Conservation (phyloP, 2,888 invertebrate genomes). For the Acanthacorydalis orientalis region DNA sequence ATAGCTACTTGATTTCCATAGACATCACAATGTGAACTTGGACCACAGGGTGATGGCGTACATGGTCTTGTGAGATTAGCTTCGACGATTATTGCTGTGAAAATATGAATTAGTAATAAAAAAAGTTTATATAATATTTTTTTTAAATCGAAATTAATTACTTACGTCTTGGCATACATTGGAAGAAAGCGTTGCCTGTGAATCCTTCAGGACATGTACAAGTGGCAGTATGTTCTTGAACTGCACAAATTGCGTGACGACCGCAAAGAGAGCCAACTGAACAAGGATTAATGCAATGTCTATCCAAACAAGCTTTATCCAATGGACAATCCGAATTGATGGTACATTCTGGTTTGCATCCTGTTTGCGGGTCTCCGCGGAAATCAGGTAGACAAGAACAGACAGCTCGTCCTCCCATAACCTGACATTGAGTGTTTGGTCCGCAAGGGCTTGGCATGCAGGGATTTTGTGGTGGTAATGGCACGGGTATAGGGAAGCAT, state of each 20-base stretch:
- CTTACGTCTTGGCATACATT: conserved; percentile 44
- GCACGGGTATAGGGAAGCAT: conserved; percentile 41
- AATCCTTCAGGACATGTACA: conserved; percentile 64
- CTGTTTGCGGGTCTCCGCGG: conserved; percentile 59
- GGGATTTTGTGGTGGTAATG: conserved; percentile 39
- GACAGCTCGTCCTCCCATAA: conserved; percentile 48
- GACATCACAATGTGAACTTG: conserved; percentile 46
- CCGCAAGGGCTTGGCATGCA: conserved; percentile 66
- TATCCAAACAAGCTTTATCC: conserved; percentile 57
- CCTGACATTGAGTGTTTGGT: conserved; percentile 58
- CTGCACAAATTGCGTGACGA: conserved; percentile 60
- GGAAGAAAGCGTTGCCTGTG: conserved; percentile 64
- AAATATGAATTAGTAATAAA: conserved; percentile 4
- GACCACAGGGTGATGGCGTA: conserved; percentile 60
- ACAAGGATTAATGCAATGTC: conserved; percentile 61
- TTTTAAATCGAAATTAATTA: conserved; percentile 8
- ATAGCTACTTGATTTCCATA: conserved; percentile 61
- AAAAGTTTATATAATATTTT: conserved; percentile 1
- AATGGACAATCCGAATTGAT: conserved; percentile 65
- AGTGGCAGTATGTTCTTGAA: conserved; percentile 66
- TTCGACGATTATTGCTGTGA: conserved; percentile 21
- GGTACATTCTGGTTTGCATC: conserved; percentile 65
- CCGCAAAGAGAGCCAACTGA: conserved; percentile 55
- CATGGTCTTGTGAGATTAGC: conserved; percentile 53
- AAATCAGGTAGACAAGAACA: conserved; percentile 63